Percentiles rank a stretch among this genome's conserved stretches.
These are phyloP conservation scores for Marronus borbonicus DNA, from an alignment of 2,888 invertebrate species.

Conservation along the genomic window DNA sequence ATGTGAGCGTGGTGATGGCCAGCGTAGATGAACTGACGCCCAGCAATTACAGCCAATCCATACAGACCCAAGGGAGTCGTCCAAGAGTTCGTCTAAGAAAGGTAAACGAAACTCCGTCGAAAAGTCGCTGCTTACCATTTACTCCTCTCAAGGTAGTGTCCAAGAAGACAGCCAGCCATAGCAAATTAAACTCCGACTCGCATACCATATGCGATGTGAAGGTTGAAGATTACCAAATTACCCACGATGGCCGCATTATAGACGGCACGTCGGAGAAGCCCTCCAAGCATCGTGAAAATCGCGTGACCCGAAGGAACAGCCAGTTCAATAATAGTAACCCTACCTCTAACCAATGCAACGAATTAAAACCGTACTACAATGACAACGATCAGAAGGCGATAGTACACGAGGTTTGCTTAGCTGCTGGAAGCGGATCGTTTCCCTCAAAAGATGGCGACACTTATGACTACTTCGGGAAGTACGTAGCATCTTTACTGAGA, in stretches of 20 bases:
- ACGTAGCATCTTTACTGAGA: slow-evolving; percentile 24
- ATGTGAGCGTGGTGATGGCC: slow-evolving; percentile 24
- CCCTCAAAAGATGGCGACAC: slow-evolving; percentile 2
- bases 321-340: too few relatives aligned
- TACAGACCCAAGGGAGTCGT: background rate
- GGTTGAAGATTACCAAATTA: slow-evolving; percentile 36
- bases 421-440: background rate
- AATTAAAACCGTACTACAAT: background rate
- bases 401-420: background rate
- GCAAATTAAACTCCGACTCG: background rate
- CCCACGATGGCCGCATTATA: slow-evolving; percentile 9
- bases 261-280: slow-evolving; percentile 12
- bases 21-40: slow-evolving; percentile 1
- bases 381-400: too few relatives aligned
- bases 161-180: background rate
- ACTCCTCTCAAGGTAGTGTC: slow-evolving; percentile 21
- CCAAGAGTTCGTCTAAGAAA: slow-evolving; percentile 19
- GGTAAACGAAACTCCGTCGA: slow-evolving; percentile 3
- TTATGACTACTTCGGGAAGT: slow-evolving; percentile 19
- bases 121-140: background rate
- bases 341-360: background rate
- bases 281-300: background rate
- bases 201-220: slow-evolving; percentile 17
- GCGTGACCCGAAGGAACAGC: background rate
- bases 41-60: background rate